These are phyloP conservation scores for Cyrtorhinus lividipennis DNA, from an alignment of 1,140 invertebrate genomes.

Conservation along the genomic window DNA sequence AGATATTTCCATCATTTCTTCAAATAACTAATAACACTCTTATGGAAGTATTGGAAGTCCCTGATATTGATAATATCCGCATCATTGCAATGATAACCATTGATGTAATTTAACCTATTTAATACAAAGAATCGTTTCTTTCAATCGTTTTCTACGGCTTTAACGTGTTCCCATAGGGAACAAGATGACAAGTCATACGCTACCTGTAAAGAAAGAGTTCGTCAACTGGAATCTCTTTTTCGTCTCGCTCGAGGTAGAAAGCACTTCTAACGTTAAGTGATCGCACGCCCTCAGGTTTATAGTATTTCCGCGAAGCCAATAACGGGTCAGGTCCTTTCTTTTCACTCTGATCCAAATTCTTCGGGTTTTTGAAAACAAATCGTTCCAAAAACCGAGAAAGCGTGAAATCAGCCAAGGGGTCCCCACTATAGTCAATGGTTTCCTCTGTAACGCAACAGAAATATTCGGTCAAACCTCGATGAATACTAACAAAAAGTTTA, in stretches of 20 bases:
- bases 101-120: too few species aligned
- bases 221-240: conserved; percentile 59
- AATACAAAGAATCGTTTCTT: too few species aligned
- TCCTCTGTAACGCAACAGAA: conserved; percentile 39
- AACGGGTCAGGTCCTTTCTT: conserved; percentile 34
- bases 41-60: too few species aligned
- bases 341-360: conserved; percentile 34
- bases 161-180: too few species aligned
- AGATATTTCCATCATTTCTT: too few species aligned
- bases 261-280: conserved; percentile 49
- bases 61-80: too few species aligned
- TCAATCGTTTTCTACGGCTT: too few species aligned
- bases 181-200: conserved; percentile 30
- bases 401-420: conserved; percentile 85
- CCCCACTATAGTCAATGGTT: conserved; percentile 69
- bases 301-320: conserved; percentile 43
- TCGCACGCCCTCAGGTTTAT: conserved; percentile 42
- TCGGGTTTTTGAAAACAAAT: conserved; percentile 94
- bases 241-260: conserved; percentile 51
- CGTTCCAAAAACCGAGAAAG: conserved; percentile 80
- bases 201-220: conserved; percentile 64
- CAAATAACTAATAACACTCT: too few species aligned
- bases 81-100: too few species aligned
- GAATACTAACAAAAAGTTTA: too few species aligned
- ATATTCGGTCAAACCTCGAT: too few species aligned